Evolutionary conservation across 2,797 vertebrate species (phyloP), one percentile per base, ranked within the genome.

Genomic region (Propithecus deckenii): DNA sequence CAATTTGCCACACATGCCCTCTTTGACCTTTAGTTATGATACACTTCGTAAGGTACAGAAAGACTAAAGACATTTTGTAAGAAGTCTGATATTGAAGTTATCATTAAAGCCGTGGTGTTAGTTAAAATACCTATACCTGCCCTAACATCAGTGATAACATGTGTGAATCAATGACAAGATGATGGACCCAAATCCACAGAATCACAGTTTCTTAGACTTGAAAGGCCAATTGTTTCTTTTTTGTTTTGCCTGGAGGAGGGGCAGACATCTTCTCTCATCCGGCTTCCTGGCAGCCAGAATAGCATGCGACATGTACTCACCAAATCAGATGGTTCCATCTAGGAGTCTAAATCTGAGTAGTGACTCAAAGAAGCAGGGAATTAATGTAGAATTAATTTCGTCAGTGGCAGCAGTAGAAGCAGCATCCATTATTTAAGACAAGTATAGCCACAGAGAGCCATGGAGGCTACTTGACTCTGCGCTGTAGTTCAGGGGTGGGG

Each of bases 301-400:
- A 71, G 9, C 6, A 30, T 23, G 15, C 38, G 35, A 43, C 23
- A 74, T 69, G 25, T 15, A 91, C 23, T 91, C 55, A 74, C 55
- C 50, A 59, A 43, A 83, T 91, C 72, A 75, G 41, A 65, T 25
- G 17, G 59, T 55, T 23, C 59, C 32, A 74, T 50, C 52, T 48
- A 41, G 59, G 38, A 67, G 61, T 50, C 83, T 95, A 90, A 91
- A 86, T 84, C 48, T 87, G 72, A 79, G 48, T 57, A 32, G n/a
- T 78, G 55, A 46, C 43, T 94, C 59, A 76, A 86, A 86, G 35
- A 84, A 93, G 48, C 72, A 97, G 46, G 38, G n/a, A 95, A 85
- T 86, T 96, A 46, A 96, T 74, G 74, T 84, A 55, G 57, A 96
- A 91, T 91, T 76, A 72, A 57, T 95, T 52, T 83, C 30, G 41